These are phyloP conservation scores for Prunella strophiata DNA, from an alignment of 2,797 vertebrate species.

Conservation along the genomic window DNA sequence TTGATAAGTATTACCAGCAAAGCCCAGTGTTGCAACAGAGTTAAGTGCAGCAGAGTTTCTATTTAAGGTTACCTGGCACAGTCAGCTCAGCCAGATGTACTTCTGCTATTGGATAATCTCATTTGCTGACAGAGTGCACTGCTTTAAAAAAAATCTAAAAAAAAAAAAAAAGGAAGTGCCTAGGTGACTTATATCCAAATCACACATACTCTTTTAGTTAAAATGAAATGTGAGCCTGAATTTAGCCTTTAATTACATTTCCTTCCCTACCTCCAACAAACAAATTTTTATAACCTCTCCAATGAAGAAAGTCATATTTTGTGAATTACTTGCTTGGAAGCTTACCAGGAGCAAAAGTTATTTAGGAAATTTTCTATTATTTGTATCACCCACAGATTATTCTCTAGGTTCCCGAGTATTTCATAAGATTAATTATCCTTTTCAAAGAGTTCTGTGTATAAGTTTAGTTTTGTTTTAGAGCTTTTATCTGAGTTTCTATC, in stretches of 20 bases:
- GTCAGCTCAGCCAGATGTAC: slow-evolving; percentile 74
- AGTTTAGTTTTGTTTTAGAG: slow-evolving; percentile 37
- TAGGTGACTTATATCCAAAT: slow-evolving; percentile 81
- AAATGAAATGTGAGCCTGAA: slow-evolving; percentile 77
- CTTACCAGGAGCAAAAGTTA: slow-evolving; percentile 63
- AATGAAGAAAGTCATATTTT: slow-evolving; percentile 76
- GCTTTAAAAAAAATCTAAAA: slow-evolving; percentile 38
- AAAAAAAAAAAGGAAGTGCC: slow-evolving; percentile 66
- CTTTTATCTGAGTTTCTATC: slow-evolving; percentile 50
- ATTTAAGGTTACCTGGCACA: slow-evolving; percentile 81
- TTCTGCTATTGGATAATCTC: slow-evolving; percentile 78
- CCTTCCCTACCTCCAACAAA: slow-evolving; percentile 79
- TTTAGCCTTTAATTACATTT: slow-evolving; percentile 82
- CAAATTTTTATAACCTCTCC: slow-evolving; percentile 78
- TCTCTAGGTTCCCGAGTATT: slow-evolving; percentile 9
- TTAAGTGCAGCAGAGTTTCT: slow-evolving; percentile 71
- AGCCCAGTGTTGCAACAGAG: slow-evolving; percentile 67
- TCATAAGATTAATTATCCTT: slow-evolving; percentile 37
- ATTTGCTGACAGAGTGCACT: slow-evolving; percentile 82
- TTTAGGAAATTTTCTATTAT: slow-evolving; percentile 77
- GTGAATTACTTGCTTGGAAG: slow-evolving; percentile 74
- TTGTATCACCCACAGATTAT: slow-evolving; percentile 62
- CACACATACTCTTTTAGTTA: slow-evolving; percentile 80
- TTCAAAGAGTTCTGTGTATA: neutral
- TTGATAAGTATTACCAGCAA: slow-evolving; percentile 76